These are phyloP conservation scores for Caenorhabditis zanzibari DNA, from an alignment of 2,888 invertebrate genomes.

Conservation along the genomic window DNA sequence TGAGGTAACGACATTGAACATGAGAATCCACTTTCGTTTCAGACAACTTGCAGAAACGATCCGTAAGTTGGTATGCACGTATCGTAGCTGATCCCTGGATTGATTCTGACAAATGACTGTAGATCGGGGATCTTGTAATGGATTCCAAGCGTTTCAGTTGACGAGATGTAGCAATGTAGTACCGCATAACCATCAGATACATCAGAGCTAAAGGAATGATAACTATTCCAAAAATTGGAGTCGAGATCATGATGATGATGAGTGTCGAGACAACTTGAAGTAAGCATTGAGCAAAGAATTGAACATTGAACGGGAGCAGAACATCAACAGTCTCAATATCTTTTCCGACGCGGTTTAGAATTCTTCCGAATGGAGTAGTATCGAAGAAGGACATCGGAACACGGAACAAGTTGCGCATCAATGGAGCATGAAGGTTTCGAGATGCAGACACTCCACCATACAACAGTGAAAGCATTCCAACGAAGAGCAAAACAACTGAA, in stretches of 20 bases:
- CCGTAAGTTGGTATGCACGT: constrained; percentile 79
- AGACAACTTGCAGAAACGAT: constrained; percentile 79
- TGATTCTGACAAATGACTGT: constrained; percentile 82
- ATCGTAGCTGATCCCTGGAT: constrained; percentile 82
- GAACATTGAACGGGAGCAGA: constrained; percentile 82
- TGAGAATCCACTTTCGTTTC: constrained; percentile 82
- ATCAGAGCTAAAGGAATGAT: constrained; percentile 80
- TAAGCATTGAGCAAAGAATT: constrained; percentile 82
- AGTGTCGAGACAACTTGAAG: constrained; percentile 81
- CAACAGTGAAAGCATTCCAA: constrained; percentile 81
- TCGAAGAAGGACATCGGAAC: constrained; percentile 83
- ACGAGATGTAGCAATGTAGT: constrained; percentile 95
- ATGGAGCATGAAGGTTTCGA: constrained; percentile 81
- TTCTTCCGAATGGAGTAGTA: constrained; percentile 82
- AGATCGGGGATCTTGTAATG: constrained; percentile 83
- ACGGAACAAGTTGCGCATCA: constrained; percentile 80
- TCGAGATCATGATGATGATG: constrained; percentile 82
- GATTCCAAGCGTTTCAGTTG: constrained; percentile 86
- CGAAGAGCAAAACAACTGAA: constrained; percentile 79
- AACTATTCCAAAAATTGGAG: constrained; percentile 81
- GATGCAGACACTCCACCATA: constrained; percentile 83
- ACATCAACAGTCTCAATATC: constrained; percentile 83
- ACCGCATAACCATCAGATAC: constrained; percentile 86
- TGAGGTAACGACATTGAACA: constrained; percentile 82
- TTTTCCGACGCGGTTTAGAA: constrained; percentile 82